Conservation (phyloP, 2,113 vertebrate genomes). For the Rhinolophus ferrumequinum region DNA sequence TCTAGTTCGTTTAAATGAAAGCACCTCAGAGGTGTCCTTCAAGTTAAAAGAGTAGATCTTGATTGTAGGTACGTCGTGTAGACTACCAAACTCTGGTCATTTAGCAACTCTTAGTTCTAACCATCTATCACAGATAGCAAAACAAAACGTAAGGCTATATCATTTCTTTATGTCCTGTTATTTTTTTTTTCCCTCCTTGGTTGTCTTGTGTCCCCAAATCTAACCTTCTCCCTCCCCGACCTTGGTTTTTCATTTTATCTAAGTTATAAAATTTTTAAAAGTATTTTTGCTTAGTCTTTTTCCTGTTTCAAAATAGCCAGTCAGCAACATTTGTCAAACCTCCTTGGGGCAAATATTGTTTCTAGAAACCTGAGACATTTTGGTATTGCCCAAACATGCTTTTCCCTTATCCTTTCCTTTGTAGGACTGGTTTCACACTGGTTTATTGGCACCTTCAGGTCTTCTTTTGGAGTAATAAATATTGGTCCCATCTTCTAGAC, state of each 20-base stretch:
- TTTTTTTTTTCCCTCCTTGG: not conserved
- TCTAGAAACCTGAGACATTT: constrained; percentile 2
- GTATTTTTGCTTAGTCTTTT: not conserved
- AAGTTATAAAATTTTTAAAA: not conserved
- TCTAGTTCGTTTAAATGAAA: constrained; percentile 16
- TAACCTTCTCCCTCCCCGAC: not conserved
- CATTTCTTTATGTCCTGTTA: not conserved
- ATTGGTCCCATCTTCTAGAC: not conserved
- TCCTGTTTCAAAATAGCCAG: not conserved
- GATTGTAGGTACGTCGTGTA: not conserved
- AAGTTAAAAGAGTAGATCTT: not conserved
- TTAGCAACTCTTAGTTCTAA: not conserved
- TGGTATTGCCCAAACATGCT: not conserved
- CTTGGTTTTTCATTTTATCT: not conserved
- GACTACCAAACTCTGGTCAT: not conserved
- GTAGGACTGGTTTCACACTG: not conserved
- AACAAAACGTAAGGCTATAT: not conserved
- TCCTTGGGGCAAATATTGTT: not conserved
- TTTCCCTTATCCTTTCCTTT: not conserved
- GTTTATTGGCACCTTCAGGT: not conserved
- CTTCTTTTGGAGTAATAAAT: not conserved
- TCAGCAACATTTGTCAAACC: not conserved
- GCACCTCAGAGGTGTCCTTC: not conserved
- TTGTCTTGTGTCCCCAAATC: not conserved
- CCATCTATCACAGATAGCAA: not conserved